Conservation (phyloP, 2,888 invertebrate species). For the Gibbula magus region DNA sequence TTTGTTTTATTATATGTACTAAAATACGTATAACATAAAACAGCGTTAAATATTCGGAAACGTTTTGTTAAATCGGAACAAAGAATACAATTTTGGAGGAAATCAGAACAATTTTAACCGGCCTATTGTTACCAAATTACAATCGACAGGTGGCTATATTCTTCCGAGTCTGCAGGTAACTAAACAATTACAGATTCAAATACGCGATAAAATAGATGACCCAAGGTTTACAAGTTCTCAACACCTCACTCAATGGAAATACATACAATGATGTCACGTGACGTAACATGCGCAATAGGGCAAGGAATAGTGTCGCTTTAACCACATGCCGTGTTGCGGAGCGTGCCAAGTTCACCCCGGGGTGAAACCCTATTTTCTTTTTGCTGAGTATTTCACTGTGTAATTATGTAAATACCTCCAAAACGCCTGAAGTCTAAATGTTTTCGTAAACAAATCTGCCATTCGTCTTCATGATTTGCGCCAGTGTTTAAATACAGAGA, state of each 20-base stretch:
- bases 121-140: not conserved
- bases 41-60: no score
- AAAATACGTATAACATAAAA: no score
- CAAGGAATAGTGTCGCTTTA: not conserved
- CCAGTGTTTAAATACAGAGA: no score
- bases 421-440: no score
- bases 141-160: not conserved
- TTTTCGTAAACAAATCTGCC: no score
- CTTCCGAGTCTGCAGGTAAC: not conserved
- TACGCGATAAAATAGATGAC: conserved; percentile 1
- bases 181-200: not conserved
- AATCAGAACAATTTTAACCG: not conserved
- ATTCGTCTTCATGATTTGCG: no score
- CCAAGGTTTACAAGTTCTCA: not conserved
- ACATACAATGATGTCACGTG: conserved; percentile 14
- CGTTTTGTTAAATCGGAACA: no score
- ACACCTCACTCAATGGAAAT: not conserved
- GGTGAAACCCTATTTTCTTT: no score
- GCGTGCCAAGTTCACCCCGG: not conserved
- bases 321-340: not conserved
- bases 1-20: no score
- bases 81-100: no score
- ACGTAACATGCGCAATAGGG: conserved; percentile 15
- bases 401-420: no score
- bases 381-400: no score